Evolutionary conservation across 64 coral and sea anemone species (phyloP), one percentile per base, ranked within the genome.

Genomic region (Porites lutea): DNA sequence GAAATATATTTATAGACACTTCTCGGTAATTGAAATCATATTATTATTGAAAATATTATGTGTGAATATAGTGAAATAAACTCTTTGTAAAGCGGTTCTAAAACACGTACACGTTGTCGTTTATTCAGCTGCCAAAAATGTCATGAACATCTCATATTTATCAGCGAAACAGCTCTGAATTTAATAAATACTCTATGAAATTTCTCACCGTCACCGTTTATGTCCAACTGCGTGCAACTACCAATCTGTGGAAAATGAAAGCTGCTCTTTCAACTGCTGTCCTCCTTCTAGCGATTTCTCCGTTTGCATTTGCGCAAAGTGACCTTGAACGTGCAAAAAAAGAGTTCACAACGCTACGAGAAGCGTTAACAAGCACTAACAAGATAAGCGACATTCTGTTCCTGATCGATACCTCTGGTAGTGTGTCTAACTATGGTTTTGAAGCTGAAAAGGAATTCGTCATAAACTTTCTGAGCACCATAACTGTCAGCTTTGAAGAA

Each of bases 361-460:
- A 82, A 66, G 11, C 51, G 18, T 51, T 92, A 12, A 67, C 13
- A 12, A 82, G 50, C 7, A 44, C 78, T 16, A 83, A 93, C 43
- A 58, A 74, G 43, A 37, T 37, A 37, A 37, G 78, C 16, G 95
- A 96, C 54, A 54, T 96, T 2, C 55, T 96, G 20, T 96, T 96
- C 46, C 73, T 96, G 6, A 13, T 96, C 19, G 95, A 96, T 58
- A 87, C 92, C 8, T 93, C 95, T 19, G 95, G 95, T 58, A 96
- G 95, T 87, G 61, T 96, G 13, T 21, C 18, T 21, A 9, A 4
- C 3, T 14, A 27, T 20, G 71, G 93, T n/a, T 96, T 93, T 59
- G 3, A 71, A 3, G 66, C 84, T 20, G 91, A 96, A 52, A 96
- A 89, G 58, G 64, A 89, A n/a, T 96, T 96, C 27, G 53, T 96